These are phyloP conservation scores for Ommatoiulus sabulosus DNA, from an alignment of 2,888 invertebrate genomes.

Conservation along the genomic window DNA sequence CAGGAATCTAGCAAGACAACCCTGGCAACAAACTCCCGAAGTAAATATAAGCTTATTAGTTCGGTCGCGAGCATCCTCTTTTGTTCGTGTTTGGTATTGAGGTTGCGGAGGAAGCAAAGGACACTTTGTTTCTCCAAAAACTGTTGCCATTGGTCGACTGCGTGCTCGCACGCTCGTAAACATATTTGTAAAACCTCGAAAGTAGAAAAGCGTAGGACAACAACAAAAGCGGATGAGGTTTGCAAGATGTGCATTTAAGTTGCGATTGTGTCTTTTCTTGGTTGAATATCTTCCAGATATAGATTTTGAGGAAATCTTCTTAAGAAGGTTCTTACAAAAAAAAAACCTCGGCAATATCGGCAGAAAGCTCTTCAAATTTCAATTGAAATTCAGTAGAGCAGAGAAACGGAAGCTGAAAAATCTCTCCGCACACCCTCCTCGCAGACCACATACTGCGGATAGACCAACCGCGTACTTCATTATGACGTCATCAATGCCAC, in stretches of 20 bases:
- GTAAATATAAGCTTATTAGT: not conserved
- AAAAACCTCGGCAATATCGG: constrained; percentile 37
- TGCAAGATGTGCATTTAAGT: constrained; percentile 52
- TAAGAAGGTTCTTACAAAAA: constrained; percentile 41
- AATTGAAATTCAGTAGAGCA: constrained; percentile 56
- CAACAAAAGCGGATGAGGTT: constrained; percentile 44
- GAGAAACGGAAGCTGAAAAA: constrained; percentile 55
- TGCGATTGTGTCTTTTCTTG: constrained; percentile 45
- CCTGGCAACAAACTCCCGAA: not conserved
- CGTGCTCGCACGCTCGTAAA: constrained; percentile 7
- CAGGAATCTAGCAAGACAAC: not conserved
- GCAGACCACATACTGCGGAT: constrained; percentile 22
- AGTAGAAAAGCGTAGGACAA: constrained; percentile 21
- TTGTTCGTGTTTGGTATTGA: constrained; percentile 26
- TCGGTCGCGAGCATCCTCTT: not conserved
- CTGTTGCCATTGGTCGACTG: constrained; percentile 34
- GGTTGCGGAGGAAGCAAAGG: constrained; percentile 18
- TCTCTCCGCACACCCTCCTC: not conserved
- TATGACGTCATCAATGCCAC: constrained; percentile 45
- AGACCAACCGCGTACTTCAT: not conserved
- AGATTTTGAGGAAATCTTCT: constrained; percentile 41
- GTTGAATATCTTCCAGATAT: constrained; percentile 36
- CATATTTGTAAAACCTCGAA: constrained; percentile 32
- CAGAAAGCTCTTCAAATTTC: constrained; percentile 54
- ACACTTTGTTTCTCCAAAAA: constrained; percentile 26